A percentile compares a stretch with the other conserved stretches of the same genome.
These are phyloP conservation scores for Leptinotarsa haldemani DNA, from an alignment of 2,888 invertebrate genomes.

Conservation along the genomic window DNA sequence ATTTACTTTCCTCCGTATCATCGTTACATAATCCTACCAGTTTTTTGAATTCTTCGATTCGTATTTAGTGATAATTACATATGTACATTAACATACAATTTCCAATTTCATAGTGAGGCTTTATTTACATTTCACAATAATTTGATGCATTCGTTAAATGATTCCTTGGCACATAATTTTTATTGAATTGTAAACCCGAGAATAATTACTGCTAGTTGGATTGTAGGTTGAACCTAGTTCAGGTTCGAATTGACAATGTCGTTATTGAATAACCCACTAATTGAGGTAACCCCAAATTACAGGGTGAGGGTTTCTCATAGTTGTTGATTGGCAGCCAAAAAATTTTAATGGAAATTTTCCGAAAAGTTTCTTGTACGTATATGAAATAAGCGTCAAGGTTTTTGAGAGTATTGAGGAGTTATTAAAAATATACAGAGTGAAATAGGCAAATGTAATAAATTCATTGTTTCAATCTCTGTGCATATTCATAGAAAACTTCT, in stretches of 20 bases:
- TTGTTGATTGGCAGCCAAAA: too few species aligned
- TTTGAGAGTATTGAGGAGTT: too few species aligned
- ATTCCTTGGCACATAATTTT: neutral
- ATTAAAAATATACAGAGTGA: too few species aligned
- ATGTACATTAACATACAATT: conserved; percentile 34
- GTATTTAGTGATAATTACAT: conserved; percentile 36
- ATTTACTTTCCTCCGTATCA: neutral
- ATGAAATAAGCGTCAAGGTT: too few species aligned
- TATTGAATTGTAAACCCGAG: neutral
- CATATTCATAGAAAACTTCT: too few species aligned
- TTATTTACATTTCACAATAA: conserved; percentile 9
- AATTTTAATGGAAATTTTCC: too few species aligned
- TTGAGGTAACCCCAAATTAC: too few species aligned
- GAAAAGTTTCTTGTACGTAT: too few species aligned
- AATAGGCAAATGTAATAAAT: too few species aligned
- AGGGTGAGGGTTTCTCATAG: too few species aligned
- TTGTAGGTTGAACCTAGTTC: neutral
- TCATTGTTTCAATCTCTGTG: too few species aligned
- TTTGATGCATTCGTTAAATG: conserved; percentile 1
- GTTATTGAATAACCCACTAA: neutral
- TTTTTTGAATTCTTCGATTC: conserved; percentile 3
- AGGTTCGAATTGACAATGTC: neutral
- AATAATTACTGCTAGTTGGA: neutral
- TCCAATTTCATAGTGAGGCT: conserved; percentile 14
- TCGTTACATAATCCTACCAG: conserved; percentile 10